Evolutionary conservation across 1,140 invertebrate genomes (phyloP).

Genomic region (Temnothorax curvispinosus): DNA sequence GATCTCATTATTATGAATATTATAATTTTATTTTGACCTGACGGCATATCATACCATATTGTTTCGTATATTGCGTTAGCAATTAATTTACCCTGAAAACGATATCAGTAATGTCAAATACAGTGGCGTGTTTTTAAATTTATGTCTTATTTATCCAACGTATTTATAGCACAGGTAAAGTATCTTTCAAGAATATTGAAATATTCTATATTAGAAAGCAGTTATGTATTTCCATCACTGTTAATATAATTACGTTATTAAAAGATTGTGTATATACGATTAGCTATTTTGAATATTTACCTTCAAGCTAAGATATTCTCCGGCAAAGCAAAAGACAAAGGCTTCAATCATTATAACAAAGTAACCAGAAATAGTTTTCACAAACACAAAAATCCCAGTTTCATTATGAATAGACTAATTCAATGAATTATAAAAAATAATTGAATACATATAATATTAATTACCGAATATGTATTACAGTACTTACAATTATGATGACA

Average conservation of each 20-base stretch:
- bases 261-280: not conserved
- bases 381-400: not conserved
- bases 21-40: not conserved
- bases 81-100: slow-evolving; percentile 16
- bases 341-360: slow-evolving; percentile 21
- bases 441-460: not conserved
- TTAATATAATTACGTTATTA: not conserved
- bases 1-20: slow-evolving; percentile 35
- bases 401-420: slow-evolving; percentile 13
- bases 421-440: not conserved
- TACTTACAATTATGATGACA: slow-evolving; percentile 41
- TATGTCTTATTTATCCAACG: too few species aligned
- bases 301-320: slow-evolving; percentile 50
- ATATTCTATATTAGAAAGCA: too few species aligned
- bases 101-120: not conserved
- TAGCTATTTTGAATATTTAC: not conserved
- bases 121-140: too few species aligned
- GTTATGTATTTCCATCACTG: not conserved
- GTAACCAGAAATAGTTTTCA: not conserved
- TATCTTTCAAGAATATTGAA: too few species aligned
- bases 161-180: too few species aligned
- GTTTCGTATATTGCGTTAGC: slow-evolving; percentile 10
- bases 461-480: not conserved
- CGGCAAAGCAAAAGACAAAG: slow-evolving; percentile 53
- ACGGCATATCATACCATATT: slow-evolving; percentile 15